Base-by-base conservation (phyloP, 1,140 invertebrate species). In the Glossosoma conforme region DNA sequence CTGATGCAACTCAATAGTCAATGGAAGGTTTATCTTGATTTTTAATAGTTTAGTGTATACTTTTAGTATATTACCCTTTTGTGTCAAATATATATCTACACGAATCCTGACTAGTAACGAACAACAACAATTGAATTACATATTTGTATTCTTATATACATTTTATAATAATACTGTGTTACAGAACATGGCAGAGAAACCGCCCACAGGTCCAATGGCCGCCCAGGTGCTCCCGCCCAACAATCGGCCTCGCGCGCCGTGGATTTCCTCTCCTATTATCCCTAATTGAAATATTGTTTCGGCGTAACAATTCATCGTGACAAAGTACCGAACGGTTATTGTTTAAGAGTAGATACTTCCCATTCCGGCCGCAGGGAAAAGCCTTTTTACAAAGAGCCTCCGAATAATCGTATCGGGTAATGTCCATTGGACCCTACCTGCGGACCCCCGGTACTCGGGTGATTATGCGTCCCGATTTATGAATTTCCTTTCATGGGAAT, bases 271-370 rank as follows among this genome's bases (percentile, higher is more conserved):
- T 44, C 21, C 54, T 51, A 51, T 51, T 56, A 52, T 52, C 19
- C 41, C 38, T 57, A 52, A 56, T 57, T 57, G 54, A 57, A 57
- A 57, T 57, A 57, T 57, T 57, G 54, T 57, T 47, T 51, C 48
- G 41, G 40, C 53, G 46, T 32, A 46, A 56, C 54, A 56, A 56
- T 56, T 56, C 54, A 44, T 22, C 28, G 54, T 44, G 48, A 56
- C 49, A 51, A 56, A 56, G 54, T 43, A 22, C 48, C 54, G 44
- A 46, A 51, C 54, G 38, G 43, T 56, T 51, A 56, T 51, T 56
- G 48, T 50, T 56, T 51, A 25, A 44, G 32, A 38, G 50, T 37
- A 51, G 48, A 51, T 43, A 44, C 40, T 49, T n/a, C 19, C 46
- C 25, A 22, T 30, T 42, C 41, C 36, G 41, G 30, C 28, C 32